A percentile compares a stretch with the other conserved stretches of the same genome.
These are phyloP conservation scores for Vesta saturnalis DNA, from an alignment of 2,888 invertebrate species.

Conservation along the genomic window DNA sequence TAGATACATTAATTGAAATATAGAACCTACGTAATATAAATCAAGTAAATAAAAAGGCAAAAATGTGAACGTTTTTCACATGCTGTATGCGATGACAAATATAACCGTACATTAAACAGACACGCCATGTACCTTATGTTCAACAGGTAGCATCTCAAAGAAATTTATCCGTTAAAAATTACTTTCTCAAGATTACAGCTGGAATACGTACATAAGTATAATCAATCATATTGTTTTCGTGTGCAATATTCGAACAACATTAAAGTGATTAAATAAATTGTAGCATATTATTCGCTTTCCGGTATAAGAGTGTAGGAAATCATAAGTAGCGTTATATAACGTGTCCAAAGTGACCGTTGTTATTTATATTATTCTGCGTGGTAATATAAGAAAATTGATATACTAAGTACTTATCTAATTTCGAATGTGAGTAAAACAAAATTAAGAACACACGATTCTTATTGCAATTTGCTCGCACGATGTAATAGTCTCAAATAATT, in stretches of 20 bases:
- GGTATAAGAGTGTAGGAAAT: constrained; percentile 37
- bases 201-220: constrained; percentile 5
- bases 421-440: no score
- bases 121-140: not conserved
- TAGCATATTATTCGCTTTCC: constrained; percentile 33
- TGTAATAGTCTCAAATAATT: not conserved
- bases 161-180: not conserved
- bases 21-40: no score
- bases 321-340: constrained; percentile 40
- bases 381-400: not conserved
- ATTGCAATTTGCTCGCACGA: no score
- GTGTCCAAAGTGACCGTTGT: constrained; percentile 34
- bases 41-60: not conserved
- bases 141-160: not conserved
- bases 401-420: no score
- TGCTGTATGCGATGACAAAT: not conserved
- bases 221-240: constrained; percentile 22
- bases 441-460: not conserved
- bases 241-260: constrained; percentile 10
- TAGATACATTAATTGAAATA: no score
- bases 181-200: not conserved
- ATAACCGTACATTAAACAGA: not conserved
- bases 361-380: not conserved
- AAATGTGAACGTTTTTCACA: not conserved
- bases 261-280: constrained; percentile 27